Conservation (phyloP, 1,140 invertebrate species). For the Apolygus lucorum region DNA sequence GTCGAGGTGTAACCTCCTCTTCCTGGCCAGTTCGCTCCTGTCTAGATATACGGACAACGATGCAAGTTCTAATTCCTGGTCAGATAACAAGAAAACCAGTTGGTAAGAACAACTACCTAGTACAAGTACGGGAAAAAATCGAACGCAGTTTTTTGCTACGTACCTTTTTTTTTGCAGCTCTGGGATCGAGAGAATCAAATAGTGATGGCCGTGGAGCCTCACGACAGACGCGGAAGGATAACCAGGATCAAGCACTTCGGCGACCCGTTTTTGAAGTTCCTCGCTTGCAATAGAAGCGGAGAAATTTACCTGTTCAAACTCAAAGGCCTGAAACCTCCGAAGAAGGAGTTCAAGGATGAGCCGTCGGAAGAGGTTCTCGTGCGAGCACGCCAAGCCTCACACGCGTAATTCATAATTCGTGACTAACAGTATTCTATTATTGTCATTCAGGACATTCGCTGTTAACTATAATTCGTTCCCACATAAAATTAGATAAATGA, state of each 20-base stretch:
- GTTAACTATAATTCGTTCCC: no score
- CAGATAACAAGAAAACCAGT: no score
- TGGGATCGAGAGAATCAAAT: slow-evolving; percentile 9
- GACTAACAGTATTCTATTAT: no score
- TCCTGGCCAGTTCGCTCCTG: no score
- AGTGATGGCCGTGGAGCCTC: neutral
- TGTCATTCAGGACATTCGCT: no score
- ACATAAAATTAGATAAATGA: no score
- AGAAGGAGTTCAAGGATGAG: neutral
- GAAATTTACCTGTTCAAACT: slow-evolving; percentile 6
- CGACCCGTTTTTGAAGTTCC: neutral
- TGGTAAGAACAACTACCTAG: no score
- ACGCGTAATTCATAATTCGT: neutral
- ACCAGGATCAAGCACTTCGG: neutral
- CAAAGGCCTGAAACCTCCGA: neutral
- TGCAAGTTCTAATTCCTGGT: no score
- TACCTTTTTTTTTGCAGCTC: neutral
- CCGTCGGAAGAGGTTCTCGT: neutral
- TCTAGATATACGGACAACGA: no score
- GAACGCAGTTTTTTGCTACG: no score
- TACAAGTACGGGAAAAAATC: no score
- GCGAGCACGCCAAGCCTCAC: neutral
- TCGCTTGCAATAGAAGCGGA: neutral
- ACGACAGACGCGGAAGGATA: neutral
- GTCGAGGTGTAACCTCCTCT: no score